Conservation (phyloP, 2,797 vertebrate genomes). For the Cyclopterus lumpus region DNA sequence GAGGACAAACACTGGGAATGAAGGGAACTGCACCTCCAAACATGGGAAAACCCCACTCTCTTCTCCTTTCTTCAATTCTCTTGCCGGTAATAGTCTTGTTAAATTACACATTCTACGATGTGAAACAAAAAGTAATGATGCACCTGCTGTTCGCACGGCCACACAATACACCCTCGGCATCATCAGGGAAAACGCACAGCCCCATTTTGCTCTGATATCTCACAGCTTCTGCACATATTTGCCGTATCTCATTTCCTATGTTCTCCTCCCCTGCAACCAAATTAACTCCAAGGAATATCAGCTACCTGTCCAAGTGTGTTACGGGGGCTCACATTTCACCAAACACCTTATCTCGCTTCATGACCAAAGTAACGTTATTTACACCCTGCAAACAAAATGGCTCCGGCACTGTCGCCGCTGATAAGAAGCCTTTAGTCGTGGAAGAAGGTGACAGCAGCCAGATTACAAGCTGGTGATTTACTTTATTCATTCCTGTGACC, state of each 20-base stretch:
- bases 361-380: slow-evolving; percentile 76
- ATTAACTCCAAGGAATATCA: slow-evolving; percentile 60
- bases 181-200: slow-evolving; percentile 43
- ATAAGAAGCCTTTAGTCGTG: slow-evolving; percentile 70
- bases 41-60: slow-evolving; percentile 12
- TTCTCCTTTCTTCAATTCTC: slow-evolving; percentile 24
- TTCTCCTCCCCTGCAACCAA: slow-evolving; percentile 48
- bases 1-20: slow-evolving; percentile 55
- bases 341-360: slow-evolving; percentile 75
- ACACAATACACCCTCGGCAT: slow-evolving; percentile 33
- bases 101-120: slow-evolving; percentile 48
- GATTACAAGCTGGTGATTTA: slow-evolving; percentile 79
- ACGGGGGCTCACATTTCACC: slow-evolving; percentile 69
- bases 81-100: slow-evolving; percentile 28
- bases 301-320: slow-evolving; percentile 71
- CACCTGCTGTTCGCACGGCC: slow-evolving; percentile 24
- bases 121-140: slow-evolving; percentile 24
- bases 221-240: slow-evolving; percentile 53
- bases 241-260: slow-evolving; percentile 59
- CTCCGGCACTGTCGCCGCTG: slow-evolving; percentile 56
- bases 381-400: slow-evolving; percentile 76
- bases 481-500: slow-evolving; percentile 75
- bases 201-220: slow-evolving; percentile 56
- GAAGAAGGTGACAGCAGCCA: slow-evolving; percentile 73
- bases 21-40: slow-evolving; percentile 13